phyloP scores from a whole-genome alignment of 1,140 invertebrate species.

The Oscheius sp. region DNA sequence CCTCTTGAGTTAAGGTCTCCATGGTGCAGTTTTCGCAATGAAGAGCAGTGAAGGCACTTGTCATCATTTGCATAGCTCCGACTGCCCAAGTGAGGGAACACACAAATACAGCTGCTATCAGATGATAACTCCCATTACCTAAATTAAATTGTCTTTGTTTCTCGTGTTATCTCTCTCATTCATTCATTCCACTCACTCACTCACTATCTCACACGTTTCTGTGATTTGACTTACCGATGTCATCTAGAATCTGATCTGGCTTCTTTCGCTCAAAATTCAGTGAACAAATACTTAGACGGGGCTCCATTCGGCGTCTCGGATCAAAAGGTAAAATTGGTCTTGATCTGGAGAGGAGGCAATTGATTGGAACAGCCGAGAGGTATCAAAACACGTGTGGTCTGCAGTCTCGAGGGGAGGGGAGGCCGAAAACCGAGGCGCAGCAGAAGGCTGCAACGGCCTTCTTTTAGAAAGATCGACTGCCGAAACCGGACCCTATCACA shows the following conservation, averaged over 20 bases:
- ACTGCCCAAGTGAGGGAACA: constrained; percentile 26
- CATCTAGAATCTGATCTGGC: constrained; percentile 17
- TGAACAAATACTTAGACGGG: neutral
- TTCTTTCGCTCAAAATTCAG: neutral
- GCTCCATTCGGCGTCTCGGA: too few relatives aligned
- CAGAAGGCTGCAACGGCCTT: too few relatives aligned
- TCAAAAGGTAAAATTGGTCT: too few relatives aligned
- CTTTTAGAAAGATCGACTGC: too few relatives aligned
- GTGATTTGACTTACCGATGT: neutral
- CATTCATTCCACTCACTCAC: too few relatives aligned
- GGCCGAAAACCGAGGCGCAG: too few relatives aligned
- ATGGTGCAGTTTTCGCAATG: constrained; percentile 22
- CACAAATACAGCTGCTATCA: constrained; percentile 10
- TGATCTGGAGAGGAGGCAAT: neutral
- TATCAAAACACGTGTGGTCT: too few relatives aligned
- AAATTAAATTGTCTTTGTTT: too few relatives aligned
- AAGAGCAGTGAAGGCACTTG: constrained; percentile 24
- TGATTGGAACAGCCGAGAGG: neutral
- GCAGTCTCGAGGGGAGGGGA: too few relatives aligned
- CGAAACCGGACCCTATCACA: too few relatives aligned
- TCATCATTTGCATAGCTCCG: constrained; percentile 35
- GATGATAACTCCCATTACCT: neutral
- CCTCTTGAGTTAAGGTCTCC: neutral
- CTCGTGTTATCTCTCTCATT: too few relatives aligned
- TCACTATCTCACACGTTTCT: neutral